Base-by-base conservation (phyloP, 2,113 vertebrate genomes). In the Tragelaphus scriptus region DNA sequence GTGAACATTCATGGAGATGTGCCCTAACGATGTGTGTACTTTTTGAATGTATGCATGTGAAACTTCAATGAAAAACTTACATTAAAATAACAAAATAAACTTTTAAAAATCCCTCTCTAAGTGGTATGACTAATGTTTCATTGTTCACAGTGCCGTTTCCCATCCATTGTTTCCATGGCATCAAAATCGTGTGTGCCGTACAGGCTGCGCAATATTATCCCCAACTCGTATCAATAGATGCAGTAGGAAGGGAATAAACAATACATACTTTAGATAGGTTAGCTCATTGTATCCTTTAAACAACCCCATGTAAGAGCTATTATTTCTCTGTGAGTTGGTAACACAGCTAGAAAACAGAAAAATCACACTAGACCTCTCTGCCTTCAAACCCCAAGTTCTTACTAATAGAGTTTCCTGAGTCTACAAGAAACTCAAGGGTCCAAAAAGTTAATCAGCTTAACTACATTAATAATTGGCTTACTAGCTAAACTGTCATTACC, bases 331-430 rank as follows among this genome's bases (percentile, higher is more conserved):
- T 55, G 58, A 85, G 26, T 36, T 59, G 6, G 26, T 79, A 85
- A 61, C 30, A 96, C 44, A 90, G n/a, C 36, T 21, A 79, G 58
- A 51, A 80, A 96, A 81, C 53, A 92, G 85, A 80, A 88, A 96
- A 94, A 15, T 8, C 44, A 25, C 19, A 84, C 80, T 36, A 71
- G 1, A 51, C 23, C 40, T 53, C 85, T 92, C 89, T 80, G 36
- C 53, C 84, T 91, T 91, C 86, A 63, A 93, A 93, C 14, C 12
- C 32, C 68, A 65, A 61, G 63, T 82, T 95, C 85, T 84, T 59
- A 28, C 56, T 77, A 94, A 77, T 36, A 90, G 97, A 90, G 56
- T 36, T 92, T 84, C 19, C 19, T 86, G 11, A 28, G 16, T 49
- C 82, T 75, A 36, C 23, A 81, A 17, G 2, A 47, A 86, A 84